Base-by-base conservation (phyloP, 1,140 invertebrate species). In the Onthophagus taurus region DNA sequence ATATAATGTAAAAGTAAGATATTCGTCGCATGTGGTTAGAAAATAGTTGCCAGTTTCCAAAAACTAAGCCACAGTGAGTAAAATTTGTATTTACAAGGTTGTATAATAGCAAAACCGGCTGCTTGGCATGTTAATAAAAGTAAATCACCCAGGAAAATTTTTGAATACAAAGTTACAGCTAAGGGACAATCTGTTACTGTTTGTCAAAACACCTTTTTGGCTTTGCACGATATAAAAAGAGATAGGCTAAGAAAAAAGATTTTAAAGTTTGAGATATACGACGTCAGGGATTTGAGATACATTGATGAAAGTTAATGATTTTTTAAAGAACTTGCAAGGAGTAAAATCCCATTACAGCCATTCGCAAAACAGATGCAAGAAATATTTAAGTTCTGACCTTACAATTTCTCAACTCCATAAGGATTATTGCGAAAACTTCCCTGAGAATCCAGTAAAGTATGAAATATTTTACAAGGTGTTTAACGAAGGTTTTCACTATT, bases 181-280 rank as follows among this genome's bases (percentile, higher is more conserved):
- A 26, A 26, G 7, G 24, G n/a, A 26, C n/a, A 26, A 26, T 34
- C 31, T 34, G 14, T 16, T 34, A 34, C 31, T 14, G 31, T 34
- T 34, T 37, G 35, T 37, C 35, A 37, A 20, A 37, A 37, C 5
- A 7, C 6, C 9, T 37, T 37, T 37, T 37, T 37, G 35, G n/a
- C 16, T 5, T n/a, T n/a, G n/a, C n/a, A 37, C n/a, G n/a, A n/a
- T n/a, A 8, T 6, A 37, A 37, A 7, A 37, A 37, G 19, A 19
- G 6, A 16, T 14, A 6, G 6, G 20, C 13, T 17, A 13, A n/a
- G n/a, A n/a, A n/a, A n/a, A n/a, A n/a, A n/a, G n/a, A n/a, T n/a
- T n/a, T n/a, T n/a, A n/a, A n/a, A n/a, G n/a, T n/a, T n/a, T n/a
- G n/a, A n/a, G n/a, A n/a, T n/a, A n/a, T n/a, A n/a, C n/a, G n/a